Evolutionary conservation across 2,113 vertebrate genomes (phyloP), one percentile per base, ranked within the genome.

Genomic region (Lophotis ruficrista): DNA sequence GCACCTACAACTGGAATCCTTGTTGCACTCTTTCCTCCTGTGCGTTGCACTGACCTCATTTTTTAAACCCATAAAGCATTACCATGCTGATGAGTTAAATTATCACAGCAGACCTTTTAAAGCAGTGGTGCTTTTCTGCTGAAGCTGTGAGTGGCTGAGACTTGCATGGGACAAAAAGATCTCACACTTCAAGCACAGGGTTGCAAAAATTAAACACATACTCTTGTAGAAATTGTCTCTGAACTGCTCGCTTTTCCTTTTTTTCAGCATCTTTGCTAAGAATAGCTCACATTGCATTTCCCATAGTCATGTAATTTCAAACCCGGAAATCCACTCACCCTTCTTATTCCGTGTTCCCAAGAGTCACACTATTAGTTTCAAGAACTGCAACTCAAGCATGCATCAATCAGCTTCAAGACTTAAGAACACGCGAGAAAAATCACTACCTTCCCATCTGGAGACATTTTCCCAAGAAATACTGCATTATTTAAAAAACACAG

Each of bases 191-290:
- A 64, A 89, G 72, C 50, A 50, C 41, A 23, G 66, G 43, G 83
- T 77, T 96, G 90, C 90, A 95, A 96, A 97, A 97, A 84, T 94
- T 97, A 95, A 66, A 96, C 90, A 95, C 93, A 97, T 93, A 97
- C 72, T 92, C 14, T 23, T 87, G 71, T 53, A 53, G 81, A 93
- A 91, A 92, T 88, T 79, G 60, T 91, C 84, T 92, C 93, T 94
- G 95, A 97, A 97, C 94, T 96, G 70, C 50, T 93, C 22, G 45
- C 78, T 96, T 96, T 76, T 84, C 78, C 37, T 92, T 88, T 78
- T 53, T 90, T 76, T 25, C 77, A 93, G 84, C 76, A 95, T 62
- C 92, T 96, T 95, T 97, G 95, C 91, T 96, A 97, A 94, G 91
- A 96, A 95, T 72, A 97, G 62, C 61, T 82, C 69, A 93, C 83